Conservation (phyloP, 2,113 vertebrate genomes). For the Oplegnathus fasciatus region DNA sequence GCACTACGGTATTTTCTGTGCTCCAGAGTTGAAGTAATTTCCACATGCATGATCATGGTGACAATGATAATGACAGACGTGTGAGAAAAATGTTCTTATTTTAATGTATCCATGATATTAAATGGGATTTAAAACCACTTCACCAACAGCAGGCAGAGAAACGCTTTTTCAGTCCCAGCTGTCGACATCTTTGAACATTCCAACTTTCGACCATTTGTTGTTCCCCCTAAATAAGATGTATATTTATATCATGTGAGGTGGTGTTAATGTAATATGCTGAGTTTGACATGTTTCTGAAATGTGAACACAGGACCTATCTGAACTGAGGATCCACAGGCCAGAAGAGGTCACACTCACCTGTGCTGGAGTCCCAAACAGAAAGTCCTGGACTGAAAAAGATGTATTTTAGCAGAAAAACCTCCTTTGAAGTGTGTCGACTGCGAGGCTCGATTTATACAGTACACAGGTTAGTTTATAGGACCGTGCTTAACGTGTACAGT, state of each 20-base stretch:
- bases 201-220: slow-evolving; percentile 42
- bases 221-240: slow-evolving; percentile 58
- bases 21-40: slow-evolving; percentile 48
- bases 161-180: slow-evolving; percentile 12
- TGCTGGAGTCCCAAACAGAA: slow-evolving; percentile 12
- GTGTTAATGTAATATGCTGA: slow-evolving; percentile 75
- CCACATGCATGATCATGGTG: slow-evolving; percentile 52
- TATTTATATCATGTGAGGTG: slow-evolving; percentile 77
- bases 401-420: slow-evolving; percentile 41
- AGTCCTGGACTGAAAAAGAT: slow-evolving; percentile 35
- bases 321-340: slow-evolving; percentile 53
- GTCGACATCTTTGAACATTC: slow-evolving; percentile 28
- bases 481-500: slow-evolving; percentile 52
- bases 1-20: slow-evolving; percentile 15
- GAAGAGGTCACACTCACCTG: not conserved
- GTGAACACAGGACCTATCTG: slow-evolving; percentile 73
- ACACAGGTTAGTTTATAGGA: slow-evolving; percentile 33
- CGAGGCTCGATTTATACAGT: slow-evolving; percentile 25
- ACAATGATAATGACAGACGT: slow-evolving; percentile 34
- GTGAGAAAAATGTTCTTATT: slow-evolving; percentile 28
- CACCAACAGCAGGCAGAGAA: slow-evolving; percentile 7
- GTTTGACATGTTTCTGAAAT: slow-evolving; percentile 78
- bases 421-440: slow-evolving; percentile 28
- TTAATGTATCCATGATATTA: slow-evolving; percentile 30
- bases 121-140: slow-evolving; percentile 17